These are phyloP conservation scores for Camelus bactrianus DNA, from an alignment of 2,113 vertebrate genomes.

Conservation along the genomic window DNA sequence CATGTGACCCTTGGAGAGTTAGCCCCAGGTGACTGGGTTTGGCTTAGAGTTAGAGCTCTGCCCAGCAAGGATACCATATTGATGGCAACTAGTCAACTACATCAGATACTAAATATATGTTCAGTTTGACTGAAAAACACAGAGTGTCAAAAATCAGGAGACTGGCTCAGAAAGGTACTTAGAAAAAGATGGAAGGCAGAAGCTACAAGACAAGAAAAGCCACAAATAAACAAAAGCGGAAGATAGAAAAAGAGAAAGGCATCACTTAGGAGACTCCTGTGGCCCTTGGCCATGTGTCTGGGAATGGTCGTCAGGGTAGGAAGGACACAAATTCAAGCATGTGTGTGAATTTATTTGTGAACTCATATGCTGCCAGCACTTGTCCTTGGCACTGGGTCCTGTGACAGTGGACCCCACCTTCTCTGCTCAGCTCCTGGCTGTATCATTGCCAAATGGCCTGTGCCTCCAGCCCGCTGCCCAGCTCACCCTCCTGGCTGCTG, in stretches of 20 bases:
- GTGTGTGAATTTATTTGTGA: not conserved
- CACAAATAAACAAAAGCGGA: not conserved
- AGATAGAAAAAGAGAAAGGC: not conserved
- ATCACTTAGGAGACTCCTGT: not conserved
- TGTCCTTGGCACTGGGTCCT: not conserved
- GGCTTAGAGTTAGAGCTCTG: not conserved
- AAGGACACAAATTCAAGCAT: not conserved
- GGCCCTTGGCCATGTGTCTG: not conserved
- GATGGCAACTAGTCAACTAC: not conserved
- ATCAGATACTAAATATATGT: not conserved
- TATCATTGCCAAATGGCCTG: not conserved
- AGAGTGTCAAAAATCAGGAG: not conserved
- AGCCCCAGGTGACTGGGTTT: not conserved
- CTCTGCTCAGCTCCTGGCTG: not conserved
- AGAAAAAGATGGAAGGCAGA: not conserved
- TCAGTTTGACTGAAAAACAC: not conserved
- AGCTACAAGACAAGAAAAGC: not conserved
- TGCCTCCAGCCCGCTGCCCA: not conserved
- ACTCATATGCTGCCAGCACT: not conserved
- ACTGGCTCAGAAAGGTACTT: not conserved
- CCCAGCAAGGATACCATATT: not conserved
- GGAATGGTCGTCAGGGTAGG: not conserved
- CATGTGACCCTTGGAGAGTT: not conserved
- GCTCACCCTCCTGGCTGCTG: not conserved
- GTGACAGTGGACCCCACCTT: not conserved